Evolutionary conservation across 2,113 vertebrate genomes (phyloP), one percentile per base, ranked within the genome.

Genomic region (Grantiella picta): DNA sequence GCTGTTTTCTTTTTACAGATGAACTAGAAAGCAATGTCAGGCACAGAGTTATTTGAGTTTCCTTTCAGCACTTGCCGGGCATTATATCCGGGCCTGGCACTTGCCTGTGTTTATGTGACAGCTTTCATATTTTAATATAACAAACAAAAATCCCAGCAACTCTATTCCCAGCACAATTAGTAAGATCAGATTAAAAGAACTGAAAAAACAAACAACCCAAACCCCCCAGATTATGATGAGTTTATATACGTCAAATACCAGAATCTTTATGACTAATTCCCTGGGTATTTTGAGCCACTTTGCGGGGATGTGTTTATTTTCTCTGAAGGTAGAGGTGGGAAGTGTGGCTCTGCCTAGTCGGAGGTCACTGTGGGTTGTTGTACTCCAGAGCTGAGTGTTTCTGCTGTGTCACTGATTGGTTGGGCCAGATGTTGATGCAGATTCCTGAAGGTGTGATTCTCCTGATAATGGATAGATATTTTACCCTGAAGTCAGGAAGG

Each of bases 71-170:
- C 82, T 93, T 29, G 31, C 64, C 80, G 33, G 72, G 79, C 86
- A 64, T 68, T 89, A 68, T 92, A 92, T 95, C 85, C 8, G 5
- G 64, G 50, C 31, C 83, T 81, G 82, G 76, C 85, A 82, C n/a
- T 93, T 3, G 33, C 64, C 54, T 78, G 31, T 64, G 72, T 93
- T 95, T 92, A 87, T 93, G 90, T 0, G 12, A 90, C 79, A 84
- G 80, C 76, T 90, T 92, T 94, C 36, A 5, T 92, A 86, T 95
- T 93, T 92, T 90, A 73, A 90, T 93, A 91, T 80, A 94, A 89
- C 80, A 92, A 95, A 88, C 68, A 93, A 59, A 89, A 95, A 78
- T 81, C 64, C 72, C 72, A 44, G 60, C 69, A 66, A 25, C 69
- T 60, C 57, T 83, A 56, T 63, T 94, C 68, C 69, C 69, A 50